A percentile compares a stretch with the other conserved stretches of the same genome.
These are phyloP conservation scores for Fukomys damarensis DNA, from an alignment of 2,113 vertebrate species.

Conservation along the genomic window DNA sequence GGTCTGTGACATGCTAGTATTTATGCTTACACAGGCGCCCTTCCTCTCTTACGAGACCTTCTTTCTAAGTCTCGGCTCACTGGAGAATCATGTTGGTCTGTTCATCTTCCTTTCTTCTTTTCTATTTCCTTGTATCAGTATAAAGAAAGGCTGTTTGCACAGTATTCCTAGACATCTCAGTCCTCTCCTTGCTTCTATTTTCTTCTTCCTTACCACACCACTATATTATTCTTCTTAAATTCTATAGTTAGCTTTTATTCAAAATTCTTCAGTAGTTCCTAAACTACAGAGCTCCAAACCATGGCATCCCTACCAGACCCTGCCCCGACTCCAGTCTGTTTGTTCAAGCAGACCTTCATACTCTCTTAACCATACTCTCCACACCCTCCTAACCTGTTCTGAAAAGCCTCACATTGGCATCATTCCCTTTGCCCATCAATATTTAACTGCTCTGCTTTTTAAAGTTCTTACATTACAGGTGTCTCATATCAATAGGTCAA, in stretches of 20 bases:
- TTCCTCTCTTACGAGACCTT: not conserved
- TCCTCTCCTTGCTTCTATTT: not conserved
- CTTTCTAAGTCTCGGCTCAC: not conserved
- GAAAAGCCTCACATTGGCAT: not conserved
- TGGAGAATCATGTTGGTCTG: not conserved
- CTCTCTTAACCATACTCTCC: not conserved
- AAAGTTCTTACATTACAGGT: slow-evolving; percentile 63
- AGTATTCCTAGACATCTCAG: not conserved
- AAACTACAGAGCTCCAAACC: not conserved
- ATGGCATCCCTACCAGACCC: not conserved
- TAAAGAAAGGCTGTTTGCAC: not conserved
- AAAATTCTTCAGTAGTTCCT: not conserved
- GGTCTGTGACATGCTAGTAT: not conserved
- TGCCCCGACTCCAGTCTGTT: not conserved
- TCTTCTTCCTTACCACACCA: not conserved
- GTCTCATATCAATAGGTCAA: slow-evolving; percentile 64
- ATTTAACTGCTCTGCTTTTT: slow-evolving; percentile 59
- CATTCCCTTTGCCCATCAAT: slow-evolving; percentile 42
- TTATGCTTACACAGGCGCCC: not conserved
- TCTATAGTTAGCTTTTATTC: slow-evolving; percentile 11
- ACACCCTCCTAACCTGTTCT: slow-evolving; percentile 13
- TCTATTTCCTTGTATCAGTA: slow-evolving; percentile 3
- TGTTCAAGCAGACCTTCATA: not conserved
- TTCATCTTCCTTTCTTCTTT: not conserved
- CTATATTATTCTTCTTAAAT: slow-evolving; percentile 2